Conservation (phyloP, 2,113 vertebrate genomes). For the Neolamprologus fasciatus region DNA sequence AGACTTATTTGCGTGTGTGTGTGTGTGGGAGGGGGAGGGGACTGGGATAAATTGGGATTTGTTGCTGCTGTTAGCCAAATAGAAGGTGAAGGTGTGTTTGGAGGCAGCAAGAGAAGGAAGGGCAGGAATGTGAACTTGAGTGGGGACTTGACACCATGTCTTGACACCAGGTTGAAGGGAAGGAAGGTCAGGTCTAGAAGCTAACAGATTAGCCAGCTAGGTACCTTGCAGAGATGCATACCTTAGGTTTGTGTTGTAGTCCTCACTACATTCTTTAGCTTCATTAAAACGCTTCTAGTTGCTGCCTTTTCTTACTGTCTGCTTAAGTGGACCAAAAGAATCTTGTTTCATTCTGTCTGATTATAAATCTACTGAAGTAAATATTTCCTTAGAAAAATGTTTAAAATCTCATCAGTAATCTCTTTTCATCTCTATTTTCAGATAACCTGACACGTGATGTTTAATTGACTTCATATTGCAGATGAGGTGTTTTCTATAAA, state of each 20-base stretch:
- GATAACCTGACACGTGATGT: accelerated
- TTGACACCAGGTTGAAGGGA: background rate
- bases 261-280: background rate
- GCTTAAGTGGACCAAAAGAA: background rate
- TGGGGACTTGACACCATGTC: background rate
- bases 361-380: background rate
- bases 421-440: background rate
- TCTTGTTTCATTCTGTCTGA: background rate
- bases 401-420: background rate
- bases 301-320: background rate
- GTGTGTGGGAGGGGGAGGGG: accelerated
- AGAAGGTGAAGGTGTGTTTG: background rate
- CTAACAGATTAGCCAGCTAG: background rate
- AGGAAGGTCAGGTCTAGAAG: background rate
- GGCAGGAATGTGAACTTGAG: background rate
- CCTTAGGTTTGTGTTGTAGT: background rate
- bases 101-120: background rate
- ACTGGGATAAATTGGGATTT: background rate
- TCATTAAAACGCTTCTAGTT: background rate
- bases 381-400: background rate
- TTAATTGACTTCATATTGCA: background rate
- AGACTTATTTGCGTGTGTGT: accelerated
- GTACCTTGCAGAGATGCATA: background rate
- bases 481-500: background rate
- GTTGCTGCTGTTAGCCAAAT: background rate